phyloP scores from a whole-genome alignment of 2,888 invertebrate species.

The Tortrix viridana region DNA sequence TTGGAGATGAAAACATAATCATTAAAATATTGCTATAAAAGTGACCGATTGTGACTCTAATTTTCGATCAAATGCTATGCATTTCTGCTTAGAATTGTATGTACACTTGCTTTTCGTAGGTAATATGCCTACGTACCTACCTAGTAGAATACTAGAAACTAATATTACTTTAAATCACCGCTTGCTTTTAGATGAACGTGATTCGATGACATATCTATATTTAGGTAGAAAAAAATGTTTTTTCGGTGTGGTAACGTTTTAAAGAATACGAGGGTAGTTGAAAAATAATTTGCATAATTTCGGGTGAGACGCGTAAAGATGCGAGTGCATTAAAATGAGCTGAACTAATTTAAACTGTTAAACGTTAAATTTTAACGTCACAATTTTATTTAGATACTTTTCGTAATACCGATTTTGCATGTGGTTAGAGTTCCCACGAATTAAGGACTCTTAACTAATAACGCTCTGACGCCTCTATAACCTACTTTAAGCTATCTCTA shows the following conservation, averaged over 20 bases:
- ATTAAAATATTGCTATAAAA: constrained; percentile 28
- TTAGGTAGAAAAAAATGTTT: constrained; percentile 77
- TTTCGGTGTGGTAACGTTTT: constrained; percentile 65
- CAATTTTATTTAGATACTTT: constrained; percentile 22
- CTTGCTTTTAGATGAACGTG: constrained; percentile 79
- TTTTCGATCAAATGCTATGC: constrained; percentile 4
- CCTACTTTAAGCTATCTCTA: constrained; percentile 81
- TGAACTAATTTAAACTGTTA: constrained; percentile 18
- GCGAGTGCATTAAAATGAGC: constrained; percentile 25
- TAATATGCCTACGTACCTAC: constrained; percentile 17
- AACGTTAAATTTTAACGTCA: constrained; percentile 20
- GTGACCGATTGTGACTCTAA: constrained; percentile 35
- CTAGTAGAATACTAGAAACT: constrained; percentile 42
- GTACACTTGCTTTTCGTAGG: constrained; percentile 41
- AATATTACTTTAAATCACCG: constrained; percentile 55
- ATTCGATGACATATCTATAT: constrained; percentile 82
- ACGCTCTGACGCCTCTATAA: constrained; percentile 55
- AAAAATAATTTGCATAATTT: constrained; percentile 47
- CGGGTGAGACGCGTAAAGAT: constrained; percentile 37
- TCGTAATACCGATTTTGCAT: constrained; percentile 14
- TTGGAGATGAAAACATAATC: constrained; percentile 25
- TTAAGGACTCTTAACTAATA: constrained; percentile 28
- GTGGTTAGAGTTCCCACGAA: constrained; percentile 27
- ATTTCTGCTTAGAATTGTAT: constrained; percentile 13
- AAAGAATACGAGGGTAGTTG: constrained; percentile 51